A percentile compares a stretch with the other conserved stretches of the same genome.
Evolutionary conservation across 1,140 invertebrate species (phyloP).

Genomic region (Venustaconcha ellipsiformis): DNA sequence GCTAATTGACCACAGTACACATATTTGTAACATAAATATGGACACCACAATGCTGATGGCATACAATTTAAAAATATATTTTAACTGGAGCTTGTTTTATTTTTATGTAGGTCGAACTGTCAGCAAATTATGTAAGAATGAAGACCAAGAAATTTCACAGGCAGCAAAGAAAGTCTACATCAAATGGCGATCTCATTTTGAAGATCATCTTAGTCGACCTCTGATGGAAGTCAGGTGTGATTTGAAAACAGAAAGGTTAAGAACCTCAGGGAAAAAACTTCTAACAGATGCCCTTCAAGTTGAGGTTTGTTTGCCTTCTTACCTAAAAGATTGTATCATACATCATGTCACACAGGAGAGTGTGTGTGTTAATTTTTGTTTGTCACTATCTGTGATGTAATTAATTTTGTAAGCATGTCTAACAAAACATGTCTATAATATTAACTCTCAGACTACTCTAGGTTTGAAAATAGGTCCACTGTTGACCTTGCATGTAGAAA

Average conservation of each 20-base stretch:
- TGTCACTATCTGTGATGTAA: too few species aligned
- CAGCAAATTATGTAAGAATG: constrained; percentile 49
- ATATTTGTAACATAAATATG: not conserved
- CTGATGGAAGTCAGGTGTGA: constrained; percentile 63
- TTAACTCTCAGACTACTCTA: too few species aligned
- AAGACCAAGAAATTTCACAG: constrained; percentile 48
- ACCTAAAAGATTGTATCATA: too few species aligned
- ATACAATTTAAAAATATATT: not conserved
- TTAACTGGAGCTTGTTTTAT: not conserved
- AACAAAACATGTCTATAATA: too few species aligned
- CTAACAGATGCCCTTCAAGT: constrained; percentile 44
- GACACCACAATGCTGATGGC: too few species aligned
- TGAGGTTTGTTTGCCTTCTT: constrained; percentile 31
- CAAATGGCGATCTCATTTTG: constrained; percentile 54
- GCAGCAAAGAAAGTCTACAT: constrained; percentile 47
- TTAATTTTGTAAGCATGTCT: too few species aligned
- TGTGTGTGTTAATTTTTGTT: not conserved
- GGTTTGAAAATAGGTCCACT: too few species aligned
- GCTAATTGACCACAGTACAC: not conserved
- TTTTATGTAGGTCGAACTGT: constrained; percentile 47
- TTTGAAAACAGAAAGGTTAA: constrained; percentile 51
- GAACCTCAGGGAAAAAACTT: constrained; percentile 44
- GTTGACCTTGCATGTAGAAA: too few species aligned
- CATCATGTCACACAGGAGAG: not conserved
- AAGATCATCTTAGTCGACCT: constrained; percentile 43